Conservation (phyloP, 2,797 vertebrate species). For the Oreochromis mossambicus region DNA sequence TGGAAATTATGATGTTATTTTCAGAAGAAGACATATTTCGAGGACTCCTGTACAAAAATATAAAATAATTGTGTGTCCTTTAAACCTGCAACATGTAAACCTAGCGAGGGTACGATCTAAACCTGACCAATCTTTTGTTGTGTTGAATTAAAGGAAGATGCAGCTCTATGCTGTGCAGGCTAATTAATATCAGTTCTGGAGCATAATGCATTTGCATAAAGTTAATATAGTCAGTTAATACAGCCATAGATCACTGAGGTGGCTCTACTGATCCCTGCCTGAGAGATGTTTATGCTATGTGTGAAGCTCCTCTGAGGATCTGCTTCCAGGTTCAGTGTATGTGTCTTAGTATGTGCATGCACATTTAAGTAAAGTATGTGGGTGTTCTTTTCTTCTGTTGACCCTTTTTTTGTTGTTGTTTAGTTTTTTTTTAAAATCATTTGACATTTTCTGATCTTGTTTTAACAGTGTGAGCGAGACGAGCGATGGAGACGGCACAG, state of each 20-base stretch:
- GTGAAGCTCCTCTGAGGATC: slow-evolving; percentile 35
- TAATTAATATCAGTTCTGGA: slow-evolving; percentile 21
- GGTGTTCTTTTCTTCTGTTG: slow-evolving; percentile 6
- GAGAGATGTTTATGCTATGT: slow-evolving; percentile 8
- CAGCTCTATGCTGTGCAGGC: background rate
- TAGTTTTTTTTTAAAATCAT: background rate
- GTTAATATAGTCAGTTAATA: slow-evolving; percentile 33
- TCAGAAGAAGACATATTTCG: background rate
- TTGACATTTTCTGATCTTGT: slow-evolving; percentile 61
- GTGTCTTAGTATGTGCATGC: background rate
- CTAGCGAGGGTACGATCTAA: background rate
- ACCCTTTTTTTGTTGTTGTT: background rate
- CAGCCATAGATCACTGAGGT: slow-evolving; percentile 34
- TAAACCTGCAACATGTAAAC: background rate
- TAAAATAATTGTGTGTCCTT: background rate
- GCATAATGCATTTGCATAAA: slow-evolving; percentile 36
- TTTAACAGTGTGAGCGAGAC: slow-evolving; percentile 36
- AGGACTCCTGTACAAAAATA: background rate
- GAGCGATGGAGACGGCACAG: slow-evolving; percentile 18
- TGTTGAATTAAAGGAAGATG: background rate
- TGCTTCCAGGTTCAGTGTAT: background rate
- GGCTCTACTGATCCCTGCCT: slow-evolving; percentile 29
- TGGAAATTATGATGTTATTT: background rate
- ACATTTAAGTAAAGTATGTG: background rate
- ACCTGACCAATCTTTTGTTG: background rate